Base-by-base conservation (phyloP, 2,888 invertebrate species). In the Poecilobothrus nobilitatus region DNA sequence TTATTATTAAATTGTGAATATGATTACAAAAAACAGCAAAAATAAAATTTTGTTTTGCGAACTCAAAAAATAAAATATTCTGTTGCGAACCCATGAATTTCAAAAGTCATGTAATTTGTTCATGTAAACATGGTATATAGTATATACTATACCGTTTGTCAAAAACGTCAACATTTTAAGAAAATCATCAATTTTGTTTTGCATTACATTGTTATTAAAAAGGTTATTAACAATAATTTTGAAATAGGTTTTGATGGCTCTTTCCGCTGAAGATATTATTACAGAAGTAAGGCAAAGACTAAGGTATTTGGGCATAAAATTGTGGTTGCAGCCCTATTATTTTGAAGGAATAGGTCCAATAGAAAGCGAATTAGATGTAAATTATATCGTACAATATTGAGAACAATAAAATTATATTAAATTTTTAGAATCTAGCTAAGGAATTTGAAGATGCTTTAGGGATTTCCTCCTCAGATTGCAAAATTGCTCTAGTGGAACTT, bases 241-340 rank as follows among this genome's bases (percentile, higher is more conserved):
- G 5, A 27, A 27, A 27, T 27, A 27, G 3, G 27, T 37, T 37
- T 37, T 37, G 37, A 53, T 53, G 53, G 18, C 53, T 18, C 15
- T 53, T 1, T 53, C 53, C 1, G 53, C 53, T 2, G 89, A 90
- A 78, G 88, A 89, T 79, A 81, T 86, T 73, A 81, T 88, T 20
- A 86, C 89, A 66, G 87, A 86, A 81, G 82, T 91, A 18, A 84
- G 90, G 27, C 86, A 87, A 1, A 87, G 86, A 75, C 80, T 93
- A 53, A 89, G 91, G 73, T 81, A 83, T 68, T 87, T 88, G 69
- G 85, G 86, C 72, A 84, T 92, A 7, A 91, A 91, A 77, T 79
- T 93, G 70, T 93, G 93, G 92, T 83, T 89, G 73, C 83, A 87
- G 20, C 92, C 92, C 0, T 92, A 88, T 77, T 86, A 86, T 66